Conservation (phyloP, 1,140 invertebrate genomes). For the Zaprionus ghesquierei region DNA sequence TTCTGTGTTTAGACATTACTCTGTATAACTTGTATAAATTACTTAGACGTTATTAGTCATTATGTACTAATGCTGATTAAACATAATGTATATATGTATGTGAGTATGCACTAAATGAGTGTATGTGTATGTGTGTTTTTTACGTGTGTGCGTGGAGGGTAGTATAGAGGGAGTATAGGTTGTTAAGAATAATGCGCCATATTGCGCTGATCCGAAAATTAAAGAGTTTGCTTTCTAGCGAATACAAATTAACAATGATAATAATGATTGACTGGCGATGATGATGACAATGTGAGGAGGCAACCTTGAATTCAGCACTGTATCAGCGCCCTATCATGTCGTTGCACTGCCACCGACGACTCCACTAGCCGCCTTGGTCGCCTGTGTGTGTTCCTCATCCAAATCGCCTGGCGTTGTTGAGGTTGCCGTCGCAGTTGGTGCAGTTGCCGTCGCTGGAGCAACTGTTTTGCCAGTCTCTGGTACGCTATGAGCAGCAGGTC, state of each 20-base stretch:
- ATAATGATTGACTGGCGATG: conserved; percentile 37
- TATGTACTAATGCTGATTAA: conserved; percentile 67
- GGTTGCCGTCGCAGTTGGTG: neutral
- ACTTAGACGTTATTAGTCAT: conserved; percentile 73
- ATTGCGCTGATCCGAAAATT: conserved; percentile 42
- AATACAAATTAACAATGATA: conserved; percentile 59
- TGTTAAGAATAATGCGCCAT: conserved; percentile 38
- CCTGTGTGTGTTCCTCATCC: conserved; percentile 11
- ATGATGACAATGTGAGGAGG: conserved; percentile 11
- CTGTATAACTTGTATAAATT: conserved; percentile 65
- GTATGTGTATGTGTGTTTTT: conserved; percentile 33
- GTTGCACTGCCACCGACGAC: conserved; percentile 25
- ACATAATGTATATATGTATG: conserved; percentile 20
- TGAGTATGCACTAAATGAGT: conserved; percentile 15
- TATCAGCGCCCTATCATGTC: conserved; percentile 51
- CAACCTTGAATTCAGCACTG: conserved; percentile 13
- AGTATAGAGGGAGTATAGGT: conserved; percentile 11
- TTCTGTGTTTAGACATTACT: conserved; percentile 49
- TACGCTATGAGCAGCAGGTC: conserved; percentile 52
- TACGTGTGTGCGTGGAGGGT: too few relatives aligned
- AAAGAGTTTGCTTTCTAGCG: conserved; percentile 24
- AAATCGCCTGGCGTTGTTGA: conserved; percentile 14
- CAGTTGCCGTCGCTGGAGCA: neutral
- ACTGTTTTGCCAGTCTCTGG: conserved; percentile 31
- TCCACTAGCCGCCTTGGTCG: neutral